Evolutionary conservation across 2,113 vertebrate species (phyloP), one percentile per base, ranked within the genome.

Genomic region (Nycticorax nycticorax): DNA sequence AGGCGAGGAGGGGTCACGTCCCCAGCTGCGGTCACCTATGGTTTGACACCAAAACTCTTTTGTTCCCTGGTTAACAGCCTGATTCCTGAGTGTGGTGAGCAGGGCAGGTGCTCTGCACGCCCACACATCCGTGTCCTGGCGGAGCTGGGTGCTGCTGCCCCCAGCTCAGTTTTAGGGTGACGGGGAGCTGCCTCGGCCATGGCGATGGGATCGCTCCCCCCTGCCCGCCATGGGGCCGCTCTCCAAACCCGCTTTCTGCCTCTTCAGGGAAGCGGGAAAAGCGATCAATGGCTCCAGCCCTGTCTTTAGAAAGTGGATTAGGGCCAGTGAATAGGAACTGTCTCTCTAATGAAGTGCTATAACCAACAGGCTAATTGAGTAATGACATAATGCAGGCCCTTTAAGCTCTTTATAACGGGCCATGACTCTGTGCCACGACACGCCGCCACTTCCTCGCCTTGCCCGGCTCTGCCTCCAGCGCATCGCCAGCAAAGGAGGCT

Each of bases 291-390:
- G 91, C 78, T 77, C 66, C 27, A 73, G 89, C 27, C 63, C 72
- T 37, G 95, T 48, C 93, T 94, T 95, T 88, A 97, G 95, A 95
- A 78, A 97, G 96, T 52, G 90, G 95, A 97, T 97, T 97, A 97
- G 62, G 92, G 94, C 53, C 92, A 59, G 84, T 96, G 96, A 97
- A 96, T 96, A 72, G 97, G 94, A 97, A 53, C 95, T 92, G 94
- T 96, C 96, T 94, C 85, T 82, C 90, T 97, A 98, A 97, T 96
- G 96, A 97, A 98, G 97, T 96, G 97, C 97, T 94, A 95, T 96
- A 97, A 97, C 96, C 94, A 94, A 80, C 96, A 93, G 88, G 82
- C 97, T 97, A 97, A 98, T 97, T 97, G 97, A 96, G 94, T 85
- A 96, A 95, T 96, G 98, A 97, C 97, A 97, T 88, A 97, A 93